Percentiles rank a stretch among this genome's conserved stretches.
Conservation (phyloP, 2,888 invertebrate species). For the Eueremaeus valkanovi region DNA sequence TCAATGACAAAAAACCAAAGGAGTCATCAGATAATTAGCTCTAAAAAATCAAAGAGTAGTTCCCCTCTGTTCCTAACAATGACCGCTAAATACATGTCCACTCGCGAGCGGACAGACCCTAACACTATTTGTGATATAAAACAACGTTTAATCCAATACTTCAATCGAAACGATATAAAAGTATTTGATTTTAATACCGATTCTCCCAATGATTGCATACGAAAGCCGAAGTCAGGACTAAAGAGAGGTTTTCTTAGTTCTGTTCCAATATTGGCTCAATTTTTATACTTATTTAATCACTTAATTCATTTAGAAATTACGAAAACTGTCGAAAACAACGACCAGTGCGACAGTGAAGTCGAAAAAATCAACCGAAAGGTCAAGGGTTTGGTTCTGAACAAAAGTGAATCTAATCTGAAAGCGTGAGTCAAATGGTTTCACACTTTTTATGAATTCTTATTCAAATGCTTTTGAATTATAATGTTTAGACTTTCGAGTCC, state of each 20-base stretch:
- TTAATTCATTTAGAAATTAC: background rate
- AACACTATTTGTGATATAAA: constrained; percentile 12
- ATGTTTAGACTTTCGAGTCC: background rate
- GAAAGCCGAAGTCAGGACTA: background rate
- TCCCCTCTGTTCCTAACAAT: constrained; percentile 18
- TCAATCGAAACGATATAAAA: constrained; percentile 44
- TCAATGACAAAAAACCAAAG: background rate
- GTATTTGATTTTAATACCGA: constrained; percentile 60
- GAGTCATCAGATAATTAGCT: background rate
- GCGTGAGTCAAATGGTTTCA: background rate
- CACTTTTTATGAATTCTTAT: background rate
- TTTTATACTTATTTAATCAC: background rate
- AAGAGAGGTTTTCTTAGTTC: constrained; percentile 4
- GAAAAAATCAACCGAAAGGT: constrained; percentile 10
- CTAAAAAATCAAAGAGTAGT: background rate
- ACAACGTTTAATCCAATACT: constrained; percentile 5
- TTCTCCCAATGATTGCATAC: constrained; percentile 60
- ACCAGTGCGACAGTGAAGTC: constrained; percentile 19
- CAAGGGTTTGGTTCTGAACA: background rate
- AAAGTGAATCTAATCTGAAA: background rate
- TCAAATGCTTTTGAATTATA: background rate
- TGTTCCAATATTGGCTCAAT: background rate
- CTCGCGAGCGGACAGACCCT: background rate
- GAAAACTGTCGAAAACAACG: background rate
- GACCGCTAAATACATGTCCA: constrained; percentile 11